Base-by-base conservation (phyloP, 1,140 invertebrate genomes). In the Wasmannia auropunctata region DNA sequence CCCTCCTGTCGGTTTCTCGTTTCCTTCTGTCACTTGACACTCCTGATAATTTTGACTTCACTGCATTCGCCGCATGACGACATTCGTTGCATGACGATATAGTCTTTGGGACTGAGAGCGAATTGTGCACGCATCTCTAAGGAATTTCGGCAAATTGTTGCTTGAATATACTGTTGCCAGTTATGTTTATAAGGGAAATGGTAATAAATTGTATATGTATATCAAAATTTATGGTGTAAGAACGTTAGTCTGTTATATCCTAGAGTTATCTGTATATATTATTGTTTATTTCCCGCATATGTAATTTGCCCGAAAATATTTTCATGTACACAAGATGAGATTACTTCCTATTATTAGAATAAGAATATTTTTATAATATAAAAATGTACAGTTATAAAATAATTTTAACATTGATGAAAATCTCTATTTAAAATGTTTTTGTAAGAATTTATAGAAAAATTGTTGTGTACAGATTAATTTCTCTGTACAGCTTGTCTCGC, bases 11-110 rank as follows among this genome's bases (percentile, higher is more conserved):
- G 11, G 46, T 46, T 69, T 76, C 28, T 43, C 51, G 79, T 87
- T 87, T 56, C 79, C 51, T 60, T 85, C 37, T 72, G 56, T 31
- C 88, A 62, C 79, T 90, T 63, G 77, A 86, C 63, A 63, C 67
- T 43, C 25, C n/a, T 56, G 63, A 46, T 22, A 77, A 65, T 25
- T 54, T 31, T 14, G 14, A 56, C 31, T 54, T 83, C 11, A 37
- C 22, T 49, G n/a, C 16, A 22, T 58, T 54, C 46, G 34, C 6
- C n/a, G 54, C n/a, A n/a, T n/a, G n/a, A n/a, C 70, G 54, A 79
- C 69, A 80, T 72, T 90, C 69, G 43, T 43, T 22, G 34, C 37
- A 19, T 56, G 70, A 88, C 70, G 43, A 46, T 60, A 77, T 58
- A 74, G 28, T 88, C 62, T 86, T 46, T 49, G 49, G 63, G 63